A percentile compares a stretch with the other conserved stretches of the same genome.
These are phyloP conservation scores for Temnothorax rugatulus DNA, from an alignment of 2,888 invertebrate species.

Conservation along the genomic window DNA sequence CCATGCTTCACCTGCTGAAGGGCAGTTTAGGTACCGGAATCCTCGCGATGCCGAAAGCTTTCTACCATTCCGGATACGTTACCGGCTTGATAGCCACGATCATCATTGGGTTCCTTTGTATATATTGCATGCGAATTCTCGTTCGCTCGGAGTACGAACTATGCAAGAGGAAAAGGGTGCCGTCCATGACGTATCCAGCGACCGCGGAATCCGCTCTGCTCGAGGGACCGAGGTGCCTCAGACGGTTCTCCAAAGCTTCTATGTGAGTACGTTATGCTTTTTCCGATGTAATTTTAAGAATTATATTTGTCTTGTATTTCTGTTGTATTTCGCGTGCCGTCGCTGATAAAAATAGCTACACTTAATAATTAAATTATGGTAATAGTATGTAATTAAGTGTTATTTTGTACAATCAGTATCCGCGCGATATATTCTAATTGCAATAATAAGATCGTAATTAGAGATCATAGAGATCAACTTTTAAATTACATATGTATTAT, in stretches of 20 bases:
- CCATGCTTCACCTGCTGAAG: conserved; percentile 94
- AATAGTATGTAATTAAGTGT: neutral
- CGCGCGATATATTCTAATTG: neutral
- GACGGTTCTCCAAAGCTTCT: conserved; percentile 73
- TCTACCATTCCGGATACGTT: conserved; percentile 93
- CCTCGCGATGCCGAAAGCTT: conserved; percentile 96
- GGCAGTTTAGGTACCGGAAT: conserved; percentile 97
- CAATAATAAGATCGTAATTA: neutral
- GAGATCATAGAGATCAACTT: too few species aligned
- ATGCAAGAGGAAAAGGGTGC: conserved; percentile 86
- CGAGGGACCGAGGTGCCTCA: conserved; percentile 91
- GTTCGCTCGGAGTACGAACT: conserved; percentile 90
- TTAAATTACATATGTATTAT: too few species aligned
- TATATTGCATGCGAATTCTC: conserved; percentile 97
- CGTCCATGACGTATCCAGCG: conserved; percentile 92
- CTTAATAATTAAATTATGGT: neutral
- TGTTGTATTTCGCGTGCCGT: neutral
- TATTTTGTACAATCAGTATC: neutral
- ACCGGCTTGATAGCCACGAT: conserved; percentile 94
- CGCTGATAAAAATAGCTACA: neutral
- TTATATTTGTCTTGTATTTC: neutral
- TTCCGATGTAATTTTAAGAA: neutral
- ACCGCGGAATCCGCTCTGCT: conserved; percentile 93
- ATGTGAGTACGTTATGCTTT: conserved; percentile 58
- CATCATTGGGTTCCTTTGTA: conserved; percentile 95